Base-by-base conservation (phyloP, 2,113 vertebrate genomes). In the Osmerus mordax region DNA sequence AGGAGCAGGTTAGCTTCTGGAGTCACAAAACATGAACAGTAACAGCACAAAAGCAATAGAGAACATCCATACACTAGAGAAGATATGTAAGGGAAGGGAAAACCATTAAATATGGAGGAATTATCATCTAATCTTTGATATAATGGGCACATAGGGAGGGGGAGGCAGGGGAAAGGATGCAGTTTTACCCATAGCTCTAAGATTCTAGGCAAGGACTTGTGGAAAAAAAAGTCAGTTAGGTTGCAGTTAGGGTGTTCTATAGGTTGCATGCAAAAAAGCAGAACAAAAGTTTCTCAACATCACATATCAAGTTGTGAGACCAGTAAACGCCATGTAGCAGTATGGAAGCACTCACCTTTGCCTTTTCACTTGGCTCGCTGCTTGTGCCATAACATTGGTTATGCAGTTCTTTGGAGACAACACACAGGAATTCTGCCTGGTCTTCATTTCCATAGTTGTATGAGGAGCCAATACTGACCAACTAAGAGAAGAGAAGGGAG, bases 391-490 rank as follows among this genome's bases (percentile, higher is more conserved):
- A 93, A 0, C 93, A 90, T 47, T 90, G 92, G 75, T 94, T 95
- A 86, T 95, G 93, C 81, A 96, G 89, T 85, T 96, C 95, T 89
- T 95, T 95, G 3, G 95, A 96, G 69, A 96, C 95, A 55, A 96
- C 94, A 65, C 95, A 96, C 47, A 96, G 89, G 86, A 96, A 96
- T 82, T 96, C 95, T 0, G 95, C 94, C 87, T 96, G 94, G 87
- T 96, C 94, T 82, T 96, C 94, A 6, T 92, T 95, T 73, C 95
- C 94, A 16, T 96, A 96, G 84, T 94, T 96, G 87, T 96, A 96
- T 65, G 95, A 95, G 52, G 95, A 95, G 78, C 95, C 94, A n/a
- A 96, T 96, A 88, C 91, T 95, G 87, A 96, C 94, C 81, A 96
- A 78, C 95, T 95, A 89, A 16, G 32, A 36, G 58, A 60, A 25